A percentile compares a stretch with the other conserved stretches of the same genome.
These are phyloP conservation scores for Zootermopsis nevadensis DNA, from an alignment of 2,888 invertebrate genomes.

Conservation along the genomic window DNA sequence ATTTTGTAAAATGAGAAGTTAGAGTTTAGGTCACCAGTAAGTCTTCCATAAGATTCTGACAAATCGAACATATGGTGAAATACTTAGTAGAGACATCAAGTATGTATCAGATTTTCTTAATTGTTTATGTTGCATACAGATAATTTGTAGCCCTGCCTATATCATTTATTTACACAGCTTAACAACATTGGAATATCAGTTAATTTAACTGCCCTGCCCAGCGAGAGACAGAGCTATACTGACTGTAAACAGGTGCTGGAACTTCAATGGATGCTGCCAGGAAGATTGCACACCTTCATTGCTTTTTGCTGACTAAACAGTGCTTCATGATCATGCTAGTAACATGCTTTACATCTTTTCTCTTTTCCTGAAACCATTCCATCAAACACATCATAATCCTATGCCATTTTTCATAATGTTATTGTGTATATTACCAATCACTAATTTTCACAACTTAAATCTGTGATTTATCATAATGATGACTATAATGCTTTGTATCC, in stretches of 20 bases:
- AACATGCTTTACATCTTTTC: constrained; percentile 43
- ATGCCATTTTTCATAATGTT: not conserved
- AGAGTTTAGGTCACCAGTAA: too few relatives aligned
- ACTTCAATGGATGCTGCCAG: not conserved
- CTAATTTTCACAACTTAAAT: not conserved
- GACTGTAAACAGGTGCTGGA: constrained; percentile 8
- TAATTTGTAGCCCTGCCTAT: too few relatives aligned
- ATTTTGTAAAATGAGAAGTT: too few relatives aligned
- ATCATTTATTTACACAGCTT: too few relatives aligned
- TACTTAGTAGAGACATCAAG: too few relatives aligned
- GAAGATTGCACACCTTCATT: not conserved
- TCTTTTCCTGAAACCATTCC: constrained; percentile 33
- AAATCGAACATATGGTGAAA: too few relatives aligned
- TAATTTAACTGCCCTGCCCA: too few relatives aligned
- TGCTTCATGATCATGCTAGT: constrained; percentile 8
- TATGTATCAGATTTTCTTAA: too few relatives aligned
- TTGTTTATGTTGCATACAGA: too few relatives aligned
- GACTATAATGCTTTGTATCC: not conserved
- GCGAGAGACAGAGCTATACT: not conserved
- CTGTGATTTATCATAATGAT: not conserved
- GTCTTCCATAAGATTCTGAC: too few relatives aligned
- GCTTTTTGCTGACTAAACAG: constrained; percentile 16
- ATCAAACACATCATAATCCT: not conserved
- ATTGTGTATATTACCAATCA: not conserved
- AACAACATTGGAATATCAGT: too few relatives aligned